Evolutionary conservation across 2,888 invertebrate species (phyloP), one percentile per base, ranked within the genome.

Genomic region (Drosophila helvetica): DNA sequence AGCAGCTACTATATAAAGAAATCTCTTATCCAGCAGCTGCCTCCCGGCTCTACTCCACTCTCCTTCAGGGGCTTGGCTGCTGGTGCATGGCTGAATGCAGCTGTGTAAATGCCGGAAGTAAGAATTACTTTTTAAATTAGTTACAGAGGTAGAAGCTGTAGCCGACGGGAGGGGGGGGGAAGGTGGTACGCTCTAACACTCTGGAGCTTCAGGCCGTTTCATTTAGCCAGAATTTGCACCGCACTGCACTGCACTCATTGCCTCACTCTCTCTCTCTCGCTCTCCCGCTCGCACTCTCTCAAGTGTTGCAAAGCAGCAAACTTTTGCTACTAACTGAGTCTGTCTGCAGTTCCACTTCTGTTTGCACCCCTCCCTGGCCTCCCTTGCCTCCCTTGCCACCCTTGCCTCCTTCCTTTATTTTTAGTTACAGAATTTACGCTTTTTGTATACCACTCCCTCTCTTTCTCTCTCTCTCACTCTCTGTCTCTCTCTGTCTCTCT

Each of bases 111-210:
- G 82, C 80, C 87, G 87, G 87, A 86, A 82, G 82, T 82, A 82
- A 85, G 75, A 85, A 85, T 86, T 86, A 86, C 84, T 86, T 86
- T 87, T 78, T 85, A 86, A 85, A 86, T 85, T 86, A 85, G 87
- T 86, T 80, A 60, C 77, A 63, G 67, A 66, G 59, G 54, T 58
- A 57, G 42, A 57, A 51, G 43, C 43, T 52, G 30, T 18, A 42
- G 53, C 22, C 18, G 50, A 43, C 22, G 22, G 22, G 33, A 0
- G 33, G 33, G 0, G 22, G 22, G 33, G 1, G 33, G 33, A 0
- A 15, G 15, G 1, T 6, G 38, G 6, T n/a, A 4, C 22, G 3
- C 22, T 22, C 5, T n/a, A n/a, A n/a, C n/a, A n/a, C n/a, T n/a
- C 22, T 22, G 5, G 33, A 38, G 38, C 38, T 38, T 52, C 42